Evolutionary conservation across 2,888 invertebrate genomes (phyloP).

Genomic region (Hymenopus coronatus): DNA sequence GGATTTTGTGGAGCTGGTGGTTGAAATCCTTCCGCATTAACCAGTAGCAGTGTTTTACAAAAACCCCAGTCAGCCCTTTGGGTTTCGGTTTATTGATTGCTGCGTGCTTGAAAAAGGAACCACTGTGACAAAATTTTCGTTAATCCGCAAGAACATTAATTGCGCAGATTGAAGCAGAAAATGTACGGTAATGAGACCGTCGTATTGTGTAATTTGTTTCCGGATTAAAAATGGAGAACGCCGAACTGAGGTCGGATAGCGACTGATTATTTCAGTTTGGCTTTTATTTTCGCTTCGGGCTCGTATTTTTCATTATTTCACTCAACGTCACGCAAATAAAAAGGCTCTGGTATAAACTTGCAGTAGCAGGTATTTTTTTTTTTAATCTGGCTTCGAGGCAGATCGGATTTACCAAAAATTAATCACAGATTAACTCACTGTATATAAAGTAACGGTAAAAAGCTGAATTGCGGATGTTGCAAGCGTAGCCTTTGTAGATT

Average conservation of each 20-base stretch:
- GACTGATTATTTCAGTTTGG: not conserved
- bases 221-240: not conserved
- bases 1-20: not conserved
- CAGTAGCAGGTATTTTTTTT: not conserved
- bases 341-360: not conserved
- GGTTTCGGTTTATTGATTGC: not conserved
- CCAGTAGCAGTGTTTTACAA: not conserved
- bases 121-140: not conserved
- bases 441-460: not conserved
- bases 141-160: not conserved
- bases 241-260: not conserved
- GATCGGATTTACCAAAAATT: constrained; percentile 10
- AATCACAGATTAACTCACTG: constrained; percentile 19
- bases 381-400: not conserved
- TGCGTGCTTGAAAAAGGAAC: not conserved
- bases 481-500: not conserved
- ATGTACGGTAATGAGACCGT: not conserved
- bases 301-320: not conserved
- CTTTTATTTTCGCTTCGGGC: not conserved
- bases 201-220: constrained; percentile 1
- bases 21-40: not conserved
- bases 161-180: not conserved
- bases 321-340: not conserved
- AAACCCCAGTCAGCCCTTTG: not conserved
- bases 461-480: not conserved